Conservation (phyloP, 53 echinoderm and acorn worm genomes). For the Arbacia lixula region DNA sequence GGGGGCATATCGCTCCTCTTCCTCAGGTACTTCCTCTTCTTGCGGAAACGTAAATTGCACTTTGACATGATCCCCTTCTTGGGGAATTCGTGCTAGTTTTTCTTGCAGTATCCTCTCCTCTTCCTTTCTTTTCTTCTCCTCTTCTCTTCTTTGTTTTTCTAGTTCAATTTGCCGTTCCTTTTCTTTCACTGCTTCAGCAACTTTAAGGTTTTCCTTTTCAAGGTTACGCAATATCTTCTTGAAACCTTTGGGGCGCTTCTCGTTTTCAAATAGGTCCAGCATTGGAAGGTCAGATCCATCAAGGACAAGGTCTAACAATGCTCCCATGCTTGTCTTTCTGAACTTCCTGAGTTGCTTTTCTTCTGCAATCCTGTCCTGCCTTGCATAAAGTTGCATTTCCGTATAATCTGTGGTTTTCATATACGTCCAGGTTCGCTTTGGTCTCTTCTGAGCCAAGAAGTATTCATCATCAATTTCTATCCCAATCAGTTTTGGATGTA, state of each 20-base stretch:
- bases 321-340: conserved; percentile 12
- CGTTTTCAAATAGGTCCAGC: conserved; percentile 13
- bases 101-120: too few species aligned
- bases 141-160: too few species aligned
- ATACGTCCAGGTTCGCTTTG: neutral
- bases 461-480: conserved; percentile 32
- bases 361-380: conserved; percentile 8
- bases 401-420: neutral
- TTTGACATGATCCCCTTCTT: too few species aligned
- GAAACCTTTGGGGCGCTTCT: conserved; percentile 4
- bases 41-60: too few species aligned
- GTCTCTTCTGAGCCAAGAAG: neutral
- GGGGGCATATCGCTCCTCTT: too few species aligned
- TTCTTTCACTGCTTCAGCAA: too few species aligned
- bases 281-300: neutral
- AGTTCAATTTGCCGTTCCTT: too few species aligned
- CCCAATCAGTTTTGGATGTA: conserved; percentile 13
- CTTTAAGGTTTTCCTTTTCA: too few species aligned
- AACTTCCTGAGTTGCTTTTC: conserved; percentile 10
- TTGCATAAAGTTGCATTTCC: conserved; percentile 2
- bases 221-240: conserved; percentile 10
- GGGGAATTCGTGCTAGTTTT: too few species aligned
- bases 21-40: too few species aligned
- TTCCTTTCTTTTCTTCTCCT: too few species aligned
- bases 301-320: conserved; percentile 16